Evolutionary conservation across 2,113 vertebrate species (phyloP).

Genomic region (Willisornis vidua): DNA sequence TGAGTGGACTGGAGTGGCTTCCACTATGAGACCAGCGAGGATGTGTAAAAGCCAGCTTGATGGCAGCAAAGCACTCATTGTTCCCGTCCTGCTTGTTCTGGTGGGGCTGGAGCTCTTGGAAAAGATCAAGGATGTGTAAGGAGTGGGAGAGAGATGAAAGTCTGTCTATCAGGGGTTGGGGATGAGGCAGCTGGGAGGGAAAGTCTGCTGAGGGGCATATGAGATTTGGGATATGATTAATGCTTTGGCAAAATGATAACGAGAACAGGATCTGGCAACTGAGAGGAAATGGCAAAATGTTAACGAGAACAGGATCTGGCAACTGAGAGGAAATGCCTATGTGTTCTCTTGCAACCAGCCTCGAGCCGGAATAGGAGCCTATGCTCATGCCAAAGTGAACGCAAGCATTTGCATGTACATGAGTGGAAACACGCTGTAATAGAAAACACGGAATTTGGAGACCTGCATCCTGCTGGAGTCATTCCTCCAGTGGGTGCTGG

Average conservation of each 20-base stretch:
- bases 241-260: neutral
- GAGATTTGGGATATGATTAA: constrained; percentile 37
- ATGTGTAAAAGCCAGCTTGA: neutral
- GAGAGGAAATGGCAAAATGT: neutral
- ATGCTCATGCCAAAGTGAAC: neutral
- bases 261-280: constrained; percentile 9
- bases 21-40: accelerated
- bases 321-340: constrained; percentile 25
- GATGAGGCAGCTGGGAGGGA: constrained; percentile 22
- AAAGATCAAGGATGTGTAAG: neutral
- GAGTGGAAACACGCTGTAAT: neutral
- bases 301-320: constrained; percentile 21
- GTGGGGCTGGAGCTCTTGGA: neutral
- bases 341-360: neutral
- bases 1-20: constrained; percentile 8
- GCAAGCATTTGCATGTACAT: neutral
- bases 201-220: neutral
- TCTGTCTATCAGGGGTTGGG: constrained; percentile 26
- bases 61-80: neutral
- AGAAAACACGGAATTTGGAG: neutral
- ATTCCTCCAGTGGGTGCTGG: neutral
- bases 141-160: constrained; percentile 4
- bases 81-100: neutral
- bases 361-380: neutral
- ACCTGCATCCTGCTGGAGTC: accelerated